A percentile compares a stretch with the other conserved stretches of the same genome.
These are phyloP conservation scores for Eudasyphora cyanicolor DNA, from an alignment of 2,888 invertebrate genomes.

Conservation along the genomic window DNA sequence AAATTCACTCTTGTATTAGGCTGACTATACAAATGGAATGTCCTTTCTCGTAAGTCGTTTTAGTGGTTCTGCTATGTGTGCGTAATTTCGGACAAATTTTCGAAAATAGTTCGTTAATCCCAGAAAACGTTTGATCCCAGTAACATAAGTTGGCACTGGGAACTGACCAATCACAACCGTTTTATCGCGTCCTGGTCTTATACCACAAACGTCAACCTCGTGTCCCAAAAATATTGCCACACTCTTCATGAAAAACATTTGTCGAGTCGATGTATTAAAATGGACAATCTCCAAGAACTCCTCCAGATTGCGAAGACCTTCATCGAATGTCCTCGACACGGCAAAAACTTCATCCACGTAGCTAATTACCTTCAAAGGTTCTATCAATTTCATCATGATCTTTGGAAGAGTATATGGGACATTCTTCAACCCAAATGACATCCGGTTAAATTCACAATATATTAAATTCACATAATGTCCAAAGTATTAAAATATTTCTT, in stretches of 20 bases:
- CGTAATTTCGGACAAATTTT: constrained; percentile 69
- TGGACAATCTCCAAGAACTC: constrained; percentile 50
- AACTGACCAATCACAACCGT: constrained; percentile 67
- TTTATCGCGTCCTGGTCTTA: constrained; percentile 68
- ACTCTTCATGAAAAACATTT: constrained; percentile 68
- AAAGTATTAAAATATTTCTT: constrained; percentile 52
- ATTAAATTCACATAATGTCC: constrained; percentile 49
- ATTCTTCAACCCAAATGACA: constrained; percentile 54
- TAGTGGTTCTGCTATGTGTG: constrained; percentile 67
- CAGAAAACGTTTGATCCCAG: constrained; percentile 70
- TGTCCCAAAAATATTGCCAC: constrained; percentile 69
- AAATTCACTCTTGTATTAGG: constrained; percentile 47
- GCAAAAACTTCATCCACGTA: constrained; percentile 56
- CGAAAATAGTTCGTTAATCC: too few species aligned
- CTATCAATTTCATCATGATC: constrained; percentile 57
- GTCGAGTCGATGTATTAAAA: constrained; percentile 59
- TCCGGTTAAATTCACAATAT: constrained; percentile 52
- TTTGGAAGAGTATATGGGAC: constrained; percentile 76
- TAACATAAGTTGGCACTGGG: constrained; percentile 66
- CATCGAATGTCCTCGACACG: constrained; percentile 42
- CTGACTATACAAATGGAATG: constrained; percentile 45
- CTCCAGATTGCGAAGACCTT: constrained; percentile 49
- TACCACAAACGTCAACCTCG: too few species aligned
- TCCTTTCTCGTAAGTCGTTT: constrained; percentile 59
- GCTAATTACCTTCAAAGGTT: constrained; percentile 45